phyloP scores from a whole-genome alignment of 2,797 vertebrate species.

The Sebastiscus albofasciatus region DNA sequence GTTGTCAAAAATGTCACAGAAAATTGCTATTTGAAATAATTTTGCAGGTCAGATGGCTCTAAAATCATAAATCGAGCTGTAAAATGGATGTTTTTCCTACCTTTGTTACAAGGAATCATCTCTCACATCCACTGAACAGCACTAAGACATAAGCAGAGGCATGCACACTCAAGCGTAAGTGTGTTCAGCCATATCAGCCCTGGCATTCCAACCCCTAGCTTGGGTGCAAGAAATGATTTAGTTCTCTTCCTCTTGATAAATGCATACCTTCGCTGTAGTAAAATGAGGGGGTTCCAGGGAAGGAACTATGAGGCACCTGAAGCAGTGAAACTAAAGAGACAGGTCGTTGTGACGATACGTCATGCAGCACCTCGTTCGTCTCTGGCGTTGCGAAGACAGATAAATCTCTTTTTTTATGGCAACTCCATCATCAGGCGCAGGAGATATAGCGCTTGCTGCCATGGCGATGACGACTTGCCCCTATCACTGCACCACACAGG shows the following conservation, averaged over 20 bases:
- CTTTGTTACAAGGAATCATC: constrained; percentile 19
- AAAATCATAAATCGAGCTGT: constrained; percentile 8
- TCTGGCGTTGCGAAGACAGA: constrained; percentile 74
- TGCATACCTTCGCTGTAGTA: constrained; percentile 68
- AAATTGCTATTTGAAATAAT: neutral
- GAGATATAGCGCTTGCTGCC: constrained; percentile 71
- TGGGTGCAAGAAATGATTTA: constrained; percentile 69
- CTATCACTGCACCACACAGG: constrained; percentile 53
- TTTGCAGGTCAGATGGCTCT: neutral
- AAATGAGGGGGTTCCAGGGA: constrained; percentile 54
- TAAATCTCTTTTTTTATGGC: constrained; percentile 78
- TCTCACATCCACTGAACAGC: constrained; percentile 7
- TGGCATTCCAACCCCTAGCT: constrained; percentile 73
- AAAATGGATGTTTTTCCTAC: constrained; percentile 22
- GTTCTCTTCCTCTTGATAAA: constrained; percentile 70
- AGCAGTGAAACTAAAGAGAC: constrained; percentile 64
- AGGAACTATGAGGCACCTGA: constrained; percentile 74
- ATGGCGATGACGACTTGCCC: constrained; percentile 66
- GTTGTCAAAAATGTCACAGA: constrained; percentile 23
- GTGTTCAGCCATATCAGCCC: constrained; percentile 66
- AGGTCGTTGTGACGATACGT: constrained; percentile 50
- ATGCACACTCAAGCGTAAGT: constrained; percentile 51
- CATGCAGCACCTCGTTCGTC: constrained; percentile 69
- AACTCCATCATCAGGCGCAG: constrained; percentile 72
- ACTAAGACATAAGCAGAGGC: constrained; percentile 29